phyloP scores from a whole-genome alignment of 2,797 vertebrate species.

The Prunella strophiata region DNA sequence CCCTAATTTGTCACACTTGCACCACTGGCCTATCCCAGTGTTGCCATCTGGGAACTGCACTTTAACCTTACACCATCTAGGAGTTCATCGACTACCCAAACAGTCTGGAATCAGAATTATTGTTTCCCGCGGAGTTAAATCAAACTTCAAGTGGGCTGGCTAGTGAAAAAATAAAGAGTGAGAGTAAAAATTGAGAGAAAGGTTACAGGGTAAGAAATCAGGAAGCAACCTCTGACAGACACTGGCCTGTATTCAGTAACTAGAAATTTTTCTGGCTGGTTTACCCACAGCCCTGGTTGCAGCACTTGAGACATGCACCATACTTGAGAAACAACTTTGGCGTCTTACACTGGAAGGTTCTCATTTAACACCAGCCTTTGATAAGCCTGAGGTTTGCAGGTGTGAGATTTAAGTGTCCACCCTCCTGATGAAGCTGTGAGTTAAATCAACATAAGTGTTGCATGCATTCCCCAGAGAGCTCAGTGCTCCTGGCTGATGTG shows the following conservation, averaged over 20 bases:
- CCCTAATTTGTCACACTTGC: neutral
- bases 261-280: neutral
- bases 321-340: neutral
- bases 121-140: neutral
- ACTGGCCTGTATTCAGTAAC: neutral
- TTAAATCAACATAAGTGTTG: neutral
- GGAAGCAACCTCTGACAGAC: neutral
- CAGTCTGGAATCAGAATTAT: neutral
- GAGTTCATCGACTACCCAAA: neutral
- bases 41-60: neutral
- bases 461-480: rapidly evolving
- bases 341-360: neutral
- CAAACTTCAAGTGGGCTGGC: neutral
- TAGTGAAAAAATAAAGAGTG: neutral
- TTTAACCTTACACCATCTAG: neutral
- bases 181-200: neutral
- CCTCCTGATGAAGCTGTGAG: neutral
- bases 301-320: neutral
- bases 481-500: neutral
- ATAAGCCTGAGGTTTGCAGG: neutral
- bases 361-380: neutral
- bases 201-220: neutral
- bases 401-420: neutral
- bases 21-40: neutral
- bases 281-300: neutral